Evolutionary conservation across 2,113 vertebrate genomes (phyloP).

Genomic region (Echinops telfairi): DNA sequence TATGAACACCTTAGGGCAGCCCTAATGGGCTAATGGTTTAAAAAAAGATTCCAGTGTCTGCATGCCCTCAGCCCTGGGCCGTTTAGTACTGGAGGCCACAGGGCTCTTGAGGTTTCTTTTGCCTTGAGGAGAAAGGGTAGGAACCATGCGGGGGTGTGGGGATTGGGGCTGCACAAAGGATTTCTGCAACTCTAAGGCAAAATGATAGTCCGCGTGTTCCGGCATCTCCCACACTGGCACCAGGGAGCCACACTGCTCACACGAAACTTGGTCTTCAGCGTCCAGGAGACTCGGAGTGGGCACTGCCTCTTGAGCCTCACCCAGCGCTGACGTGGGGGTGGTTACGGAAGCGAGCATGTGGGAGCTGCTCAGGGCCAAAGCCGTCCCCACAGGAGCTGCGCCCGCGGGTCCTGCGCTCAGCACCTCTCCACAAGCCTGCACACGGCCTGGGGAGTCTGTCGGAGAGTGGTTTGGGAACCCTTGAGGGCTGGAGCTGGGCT

Average conservation of each 20-base stretch:
- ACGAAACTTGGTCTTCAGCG: slow-evolving; percentile 88
- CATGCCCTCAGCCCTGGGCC: slow-evolving; percentile 81
- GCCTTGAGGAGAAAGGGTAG: slow-evolving; percentile 74
- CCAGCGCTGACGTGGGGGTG: neutral
- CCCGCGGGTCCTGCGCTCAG: slow-evolving; percentile 24
- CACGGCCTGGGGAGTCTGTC: neutral
- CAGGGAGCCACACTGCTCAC: slow-evolving; percentile 92
- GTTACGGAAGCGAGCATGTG: slow-evolving; percentile 51
- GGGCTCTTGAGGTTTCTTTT: slow-evolving; percentile 89
- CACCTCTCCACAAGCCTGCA: slow-evolving; percentile 23
- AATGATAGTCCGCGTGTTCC: slow-evolving; percentile 96
- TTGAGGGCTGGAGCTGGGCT: neutral
- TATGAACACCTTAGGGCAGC: slow-evolving; percentile 39
- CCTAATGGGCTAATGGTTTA: slow-evolving; percentile 87
- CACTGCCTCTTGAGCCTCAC: neutral
- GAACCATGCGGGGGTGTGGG: neutral
- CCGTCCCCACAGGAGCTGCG: slow-evolving; percentile 28
- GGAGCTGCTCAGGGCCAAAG: slow-evolving; percentile 17
- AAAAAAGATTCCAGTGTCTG: slow-evolving; percentile 95
- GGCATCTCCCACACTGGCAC: slow-evolving; percentile 94
- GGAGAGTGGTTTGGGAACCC: neutral
- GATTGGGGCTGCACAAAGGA: slow-evolving; percentile 87
- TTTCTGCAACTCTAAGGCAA: slow-evolving; percentile 94
- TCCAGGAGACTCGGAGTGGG: neutral
- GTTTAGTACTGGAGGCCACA: slow-evolving; percentile 88